Conservation (phyloP, 2,113 vertebrate genomes). For the Oriolus oriolus region DNA sequence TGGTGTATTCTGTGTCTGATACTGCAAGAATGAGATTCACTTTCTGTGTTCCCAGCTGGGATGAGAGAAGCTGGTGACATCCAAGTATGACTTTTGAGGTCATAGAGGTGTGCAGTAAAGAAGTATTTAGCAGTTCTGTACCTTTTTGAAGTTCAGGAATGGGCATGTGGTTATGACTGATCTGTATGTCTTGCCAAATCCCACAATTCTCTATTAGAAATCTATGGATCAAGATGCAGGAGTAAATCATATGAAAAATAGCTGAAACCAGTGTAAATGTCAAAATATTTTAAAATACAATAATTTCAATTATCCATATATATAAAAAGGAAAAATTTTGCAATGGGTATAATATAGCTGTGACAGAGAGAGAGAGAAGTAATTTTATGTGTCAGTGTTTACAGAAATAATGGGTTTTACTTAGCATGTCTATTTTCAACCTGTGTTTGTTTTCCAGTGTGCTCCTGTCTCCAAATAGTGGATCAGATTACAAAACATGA, state of each 20-base stretch:
- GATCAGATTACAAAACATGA: not conserved
- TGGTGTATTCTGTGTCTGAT: not conserved
- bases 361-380: conserved; percentile 25
- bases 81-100: not conserved
- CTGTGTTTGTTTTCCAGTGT: not conserved
- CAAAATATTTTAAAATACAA: conserved; percentile 42
- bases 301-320: not conserved
- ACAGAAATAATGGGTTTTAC: conserved; percentile 43
- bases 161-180: not conserved
- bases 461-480: not conserved
- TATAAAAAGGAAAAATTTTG: not conserved
- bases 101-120: not conserved
- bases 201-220: not conserved
- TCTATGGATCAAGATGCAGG: not conserved
- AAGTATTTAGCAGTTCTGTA: not conserved
- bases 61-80: not conserved
- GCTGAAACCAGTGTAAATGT: not conserved
- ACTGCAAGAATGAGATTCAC: not conserved
- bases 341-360: not conserved
- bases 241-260: conserved; percentile 18
- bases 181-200: not conserved
- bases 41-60: not conserved
- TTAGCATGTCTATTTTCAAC: conserved; percentile 31
- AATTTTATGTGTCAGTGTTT: conserved; percentile 30
- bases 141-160: not conserved